phyloP scores from a whole-genome alignment of 2,113 vertebrate species.

The Isurus oxyrinchus region DNA sequence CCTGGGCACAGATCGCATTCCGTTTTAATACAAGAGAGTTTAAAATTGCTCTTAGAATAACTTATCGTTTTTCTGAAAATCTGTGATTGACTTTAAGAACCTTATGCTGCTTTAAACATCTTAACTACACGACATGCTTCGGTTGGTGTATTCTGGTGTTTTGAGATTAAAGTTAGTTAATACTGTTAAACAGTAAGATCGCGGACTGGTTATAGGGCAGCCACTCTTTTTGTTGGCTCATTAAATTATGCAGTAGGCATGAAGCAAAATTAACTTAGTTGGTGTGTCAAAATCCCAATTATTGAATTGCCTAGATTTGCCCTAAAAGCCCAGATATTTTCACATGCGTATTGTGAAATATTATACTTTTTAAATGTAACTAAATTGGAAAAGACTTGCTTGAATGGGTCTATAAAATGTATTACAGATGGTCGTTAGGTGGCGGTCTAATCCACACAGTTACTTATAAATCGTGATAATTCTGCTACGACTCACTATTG shows the following conservation, averaged over 20 bases:
- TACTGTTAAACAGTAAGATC: background rate
- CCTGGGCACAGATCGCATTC: background rate
- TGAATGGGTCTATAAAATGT: background rate
- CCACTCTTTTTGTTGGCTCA: background rate
- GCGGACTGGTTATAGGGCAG: background rate
- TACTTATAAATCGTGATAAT: background rate
- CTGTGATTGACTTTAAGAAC: background rate
- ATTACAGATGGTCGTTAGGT: background rate
- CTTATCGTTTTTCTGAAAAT: background rate
- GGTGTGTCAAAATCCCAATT: background rate
- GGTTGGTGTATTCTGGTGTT: background rate
- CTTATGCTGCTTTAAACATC: background rate
- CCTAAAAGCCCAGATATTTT: background rate
- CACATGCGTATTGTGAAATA: background rate
- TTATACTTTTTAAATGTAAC: background rate
- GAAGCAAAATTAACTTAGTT: background rate
- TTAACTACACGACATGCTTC: background rate
- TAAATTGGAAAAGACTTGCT: background rate
- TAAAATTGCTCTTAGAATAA: background rate
- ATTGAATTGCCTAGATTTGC: background rate
- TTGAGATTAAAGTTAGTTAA: background rate
- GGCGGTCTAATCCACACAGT: constrained; percentile 20
- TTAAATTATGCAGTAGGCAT: background rate
- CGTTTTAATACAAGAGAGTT: background rate
- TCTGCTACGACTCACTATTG: background rate